These are phyloP conservation scores for Seira ritae DNA, from an alignment of 2,888 invertebrate genomes.

Conservation along the genomic window DNA sequence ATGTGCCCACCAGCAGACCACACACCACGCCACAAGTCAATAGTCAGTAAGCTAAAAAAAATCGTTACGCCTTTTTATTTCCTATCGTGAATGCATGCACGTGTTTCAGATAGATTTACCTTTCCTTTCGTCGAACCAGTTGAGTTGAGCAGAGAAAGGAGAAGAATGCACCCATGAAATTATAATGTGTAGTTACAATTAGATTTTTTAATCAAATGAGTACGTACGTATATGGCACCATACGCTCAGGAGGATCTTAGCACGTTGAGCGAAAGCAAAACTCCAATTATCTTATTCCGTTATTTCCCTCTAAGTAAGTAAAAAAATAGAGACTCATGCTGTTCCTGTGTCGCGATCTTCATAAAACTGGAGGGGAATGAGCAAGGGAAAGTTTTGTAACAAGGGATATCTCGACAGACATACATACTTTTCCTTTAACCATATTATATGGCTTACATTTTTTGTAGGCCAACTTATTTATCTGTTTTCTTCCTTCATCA, in stretches of 20 bases:
- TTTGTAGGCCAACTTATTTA: constrained; percentile 13
- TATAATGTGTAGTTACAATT: neutral
- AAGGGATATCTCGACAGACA: neutral
- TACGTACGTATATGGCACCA: no score
- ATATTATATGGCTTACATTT: neutral
- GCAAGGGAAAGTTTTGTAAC: neutral
- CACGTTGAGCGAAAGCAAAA: neutral
- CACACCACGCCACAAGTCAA: no score
- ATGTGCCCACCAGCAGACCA: no score
- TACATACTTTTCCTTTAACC: no score
- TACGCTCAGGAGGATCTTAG: neutral
- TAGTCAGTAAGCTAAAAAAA: no score
- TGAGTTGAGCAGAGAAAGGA: no score
- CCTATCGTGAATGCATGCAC: no score
- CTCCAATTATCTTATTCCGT: neutral
- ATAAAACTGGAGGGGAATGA: neutral
- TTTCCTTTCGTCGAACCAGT: no score
- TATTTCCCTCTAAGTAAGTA: neutral
- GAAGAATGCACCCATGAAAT: no score
- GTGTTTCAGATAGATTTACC: no score
- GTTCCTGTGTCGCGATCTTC: neutral
- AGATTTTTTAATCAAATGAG: neutral
- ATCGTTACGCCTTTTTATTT: no score
- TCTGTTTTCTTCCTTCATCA: neutral
- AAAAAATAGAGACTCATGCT: neutral